These are phyloP conservation scores for Paramormyrops hopkinsi DNA, from an alignment of 2,797 vertebrate genomes.

Conservation along the genomic window DNA sequence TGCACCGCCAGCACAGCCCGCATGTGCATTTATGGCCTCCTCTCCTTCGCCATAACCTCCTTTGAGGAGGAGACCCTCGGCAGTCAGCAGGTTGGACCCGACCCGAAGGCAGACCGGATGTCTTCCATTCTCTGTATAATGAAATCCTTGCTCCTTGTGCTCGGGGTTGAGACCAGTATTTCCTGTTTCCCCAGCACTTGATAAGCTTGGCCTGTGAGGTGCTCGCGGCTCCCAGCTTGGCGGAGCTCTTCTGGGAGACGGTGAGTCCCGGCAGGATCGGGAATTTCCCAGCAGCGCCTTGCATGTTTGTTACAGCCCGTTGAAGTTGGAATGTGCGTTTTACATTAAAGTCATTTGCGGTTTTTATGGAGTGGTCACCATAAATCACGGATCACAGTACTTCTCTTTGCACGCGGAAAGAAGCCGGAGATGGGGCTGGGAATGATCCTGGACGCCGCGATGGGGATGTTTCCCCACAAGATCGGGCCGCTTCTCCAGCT, in stretches of 20 bases:
- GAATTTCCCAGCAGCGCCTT: background rate
- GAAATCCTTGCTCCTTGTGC: background rate
- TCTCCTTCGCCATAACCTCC: conserved; percentile 86
- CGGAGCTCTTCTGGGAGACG: conserved; percentile 94
- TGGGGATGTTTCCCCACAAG: conserved; percentile 90
- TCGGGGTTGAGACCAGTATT: background rate
- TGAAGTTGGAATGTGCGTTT: background rate
- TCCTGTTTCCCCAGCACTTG: conserved; percentile 61
- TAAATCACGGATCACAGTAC: background rate
- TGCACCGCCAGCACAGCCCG: conserved; percentile 91
- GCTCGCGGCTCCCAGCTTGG: conserved; percentile 81
- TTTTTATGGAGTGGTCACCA: background rate
- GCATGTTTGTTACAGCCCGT: background rate
- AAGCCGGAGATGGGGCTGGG: conserved; percentile 86
- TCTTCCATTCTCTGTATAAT: background rate
- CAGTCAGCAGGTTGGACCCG: conserved; percentile 78
- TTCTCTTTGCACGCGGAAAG: conserved; percentile 49
- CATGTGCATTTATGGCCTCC: conserved; percentile 90
- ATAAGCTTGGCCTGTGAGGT: conserved; percentile 92
- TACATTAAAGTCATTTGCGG: background rate
- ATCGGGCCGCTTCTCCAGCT: conserved; percentile 85
- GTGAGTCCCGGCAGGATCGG: conserved; percentile 58
- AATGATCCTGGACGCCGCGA: conserved; percentile 87
- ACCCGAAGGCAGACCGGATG: background rate
- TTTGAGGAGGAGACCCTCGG: conserved; percentile 84